These are phyloP conservation scores for Hippoglossus hippoglossus DNA, from an alignment of 2,797 vertebrate species.

Conservation along the genomic window DNA sequence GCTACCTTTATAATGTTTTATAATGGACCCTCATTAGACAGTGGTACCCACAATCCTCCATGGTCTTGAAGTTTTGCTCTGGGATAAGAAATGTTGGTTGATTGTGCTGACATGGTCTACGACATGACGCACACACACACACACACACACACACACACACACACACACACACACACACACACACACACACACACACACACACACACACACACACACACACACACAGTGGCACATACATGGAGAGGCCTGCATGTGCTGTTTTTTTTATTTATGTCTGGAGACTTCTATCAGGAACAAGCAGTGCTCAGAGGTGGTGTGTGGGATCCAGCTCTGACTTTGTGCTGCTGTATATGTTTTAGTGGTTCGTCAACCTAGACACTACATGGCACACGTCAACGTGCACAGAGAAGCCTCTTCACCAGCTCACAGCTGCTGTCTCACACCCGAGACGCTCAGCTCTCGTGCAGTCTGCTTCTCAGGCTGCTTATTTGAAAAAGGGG, in stretches of 20 bases:
- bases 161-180: slow-evolving; percentile 12
- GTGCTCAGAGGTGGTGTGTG: slow-evolving; percentile 54
- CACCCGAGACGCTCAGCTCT: slow-evolving; percentile 16
- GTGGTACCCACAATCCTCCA: background rate
- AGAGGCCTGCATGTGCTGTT: slow-evolving; percentile 33
- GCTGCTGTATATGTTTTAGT: slow-evolving; percentile 49
- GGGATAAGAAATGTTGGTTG: slow-evolving; percentile 3
- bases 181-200: slow-evolving; percentile 10
- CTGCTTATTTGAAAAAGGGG: slow-evolving; percentile 54
- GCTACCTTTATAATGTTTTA: background rate
- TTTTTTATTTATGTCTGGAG: slow-evolving; percentile 79
- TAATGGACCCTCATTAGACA: background rate
- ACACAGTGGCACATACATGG: background rate
- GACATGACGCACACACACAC: slow-evolving; percentile 9
- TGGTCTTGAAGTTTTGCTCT: background rate
- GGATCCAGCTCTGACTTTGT: slow-evolving; percentile 45
- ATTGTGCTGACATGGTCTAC: slow-evolving; percentile 12
- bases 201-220: slow-evolving; percentile 13
- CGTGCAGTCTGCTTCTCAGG: slow-evolving; percentile 45
- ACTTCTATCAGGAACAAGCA: slow-evolving; percentile 73
- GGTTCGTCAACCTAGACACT: slow-evolving; percentile 63
- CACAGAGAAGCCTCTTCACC: slow-evolving; percentile 41
- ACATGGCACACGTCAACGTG: slow-evolving; percentile 31
- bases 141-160: slow-evolving; percentile 11
- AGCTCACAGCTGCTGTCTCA: slow-evolving; percentile 34